These are phyloP conservation scores for Drosophila tanythrix DNA, from an alignment of 2,888 invertebrate species.

Conservation along the genomic window DNA sequence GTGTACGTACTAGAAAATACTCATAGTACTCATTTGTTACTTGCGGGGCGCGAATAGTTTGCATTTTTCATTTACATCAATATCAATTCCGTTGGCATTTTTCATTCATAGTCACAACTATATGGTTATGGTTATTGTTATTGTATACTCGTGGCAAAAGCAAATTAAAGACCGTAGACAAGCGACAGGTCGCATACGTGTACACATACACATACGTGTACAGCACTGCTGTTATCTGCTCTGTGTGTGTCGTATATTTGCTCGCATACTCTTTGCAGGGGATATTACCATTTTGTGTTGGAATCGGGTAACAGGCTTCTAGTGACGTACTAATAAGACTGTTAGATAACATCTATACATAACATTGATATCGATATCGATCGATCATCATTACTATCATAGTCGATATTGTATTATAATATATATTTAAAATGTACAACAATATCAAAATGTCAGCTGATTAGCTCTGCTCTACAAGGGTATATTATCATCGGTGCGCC, in stretches of 20 bases:
- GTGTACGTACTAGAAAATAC: constrained; percentile 5
- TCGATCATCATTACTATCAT: not conserved
- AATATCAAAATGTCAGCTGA: not conserved
- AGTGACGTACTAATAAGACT: not conserved
- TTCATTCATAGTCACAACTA: constrained; percentile 47
- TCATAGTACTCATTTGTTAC: constrained; percentile 13
- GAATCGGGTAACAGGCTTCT: not conserved
- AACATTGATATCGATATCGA: not conserved
- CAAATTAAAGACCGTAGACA: constrained; percentile 56
- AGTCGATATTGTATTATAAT: not conserved
- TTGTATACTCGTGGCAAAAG: constrained; percentile 41
- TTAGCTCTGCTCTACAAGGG: not conserved
- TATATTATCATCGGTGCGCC: not conserved
- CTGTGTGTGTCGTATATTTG: constrained; percentile 8
- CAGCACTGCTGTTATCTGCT: constrained; percentile 11
- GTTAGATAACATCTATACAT: not conserved
- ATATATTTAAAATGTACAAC: not conserved
- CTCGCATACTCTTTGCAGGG: not conserved
- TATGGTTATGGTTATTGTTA: constrained; percentile 63
- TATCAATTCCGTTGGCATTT: constrained; percentile 66
- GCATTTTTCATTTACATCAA: constrained; percentile 80
- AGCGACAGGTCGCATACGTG: constrained; percentile 18
- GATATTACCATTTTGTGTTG: not conserved
- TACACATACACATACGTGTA: not conserved
- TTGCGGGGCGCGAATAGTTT: constrained; percentile 67